Evolutionary conservation across 2,113 vertebrate species (phyloP).

Genomic region (Eolophus roseicapilla): DNA sequence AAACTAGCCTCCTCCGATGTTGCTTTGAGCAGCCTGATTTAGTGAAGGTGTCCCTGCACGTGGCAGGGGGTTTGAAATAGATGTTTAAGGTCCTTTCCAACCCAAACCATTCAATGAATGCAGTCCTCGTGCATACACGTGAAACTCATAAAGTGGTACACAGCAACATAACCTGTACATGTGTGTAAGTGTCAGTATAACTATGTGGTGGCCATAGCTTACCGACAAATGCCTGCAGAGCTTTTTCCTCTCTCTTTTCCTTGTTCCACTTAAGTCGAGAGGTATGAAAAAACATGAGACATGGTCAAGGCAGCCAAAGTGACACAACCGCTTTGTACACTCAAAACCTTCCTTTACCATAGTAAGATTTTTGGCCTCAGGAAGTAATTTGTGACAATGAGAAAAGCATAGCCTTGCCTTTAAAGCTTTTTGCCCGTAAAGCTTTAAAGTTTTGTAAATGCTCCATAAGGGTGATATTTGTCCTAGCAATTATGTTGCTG

Average conservation of each 20-base stretch:
- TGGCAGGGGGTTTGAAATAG: not conserved
- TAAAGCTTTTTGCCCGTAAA: not conserved
- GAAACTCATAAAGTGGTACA: not conserved
- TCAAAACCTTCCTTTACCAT: not conserved
- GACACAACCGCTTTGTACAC: not conserved
- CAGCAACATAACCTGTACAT: accelerated
- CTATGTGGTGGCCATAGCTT: accelerated
- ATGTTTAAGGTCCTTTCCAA: not conserved
- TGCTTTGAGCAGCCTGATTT: not conserved
- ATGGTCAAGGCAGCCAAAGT: not conserved
- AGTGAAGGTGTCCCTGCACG: not conserved
- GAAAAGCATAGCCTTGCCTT: not conserved
- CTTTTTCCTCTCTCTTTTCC: not conserved
- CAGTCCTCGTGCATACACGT: accelerated
- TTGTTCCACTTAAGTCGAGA: not conserved
- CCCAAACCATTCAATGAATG: not conserved
- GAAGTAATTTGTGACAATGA: not conserved
- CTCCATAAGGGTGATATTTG: not conserved
- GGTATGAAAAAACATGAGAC: accelerated
- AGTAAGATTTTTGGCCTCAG: not conserved
- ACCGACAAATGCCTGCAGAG: not conserved
- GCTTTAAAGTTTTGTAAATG: not conserved
- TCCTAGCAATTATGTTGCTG: not conserved
- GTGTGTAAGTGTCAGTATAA: not conserved
- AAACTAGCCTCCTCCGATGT: not conserved